Evolutionary conservation across 2,888 invertebrate species (phyloP), one percentile per base, ranked within the genome.

Genomic region (Lasius fuliginosus): DNA sequence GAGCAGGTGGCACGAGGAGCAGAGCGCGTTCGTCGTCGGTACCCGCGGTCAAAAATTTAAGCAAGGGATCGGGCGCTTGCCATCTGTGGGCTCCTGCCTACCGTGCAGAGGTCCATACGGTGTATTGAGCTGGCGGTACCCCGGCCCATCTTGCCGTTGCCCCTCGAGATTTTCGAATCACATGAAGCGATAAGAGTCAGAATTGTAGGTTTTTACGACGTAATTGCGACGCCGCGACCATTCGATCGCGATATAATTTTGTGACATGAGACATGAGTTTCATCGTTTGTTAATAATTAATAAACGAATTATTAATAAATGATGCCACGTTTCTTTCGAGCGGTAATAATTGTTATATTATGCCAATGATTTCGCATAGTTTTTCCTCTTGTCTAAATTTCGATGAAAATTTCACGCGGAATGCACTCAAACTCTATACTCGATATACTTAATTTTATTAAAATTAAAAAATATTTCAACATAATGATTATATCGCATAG

Each of bases 21-120:
- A 11, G 33, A 5, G 87, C 91, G 90, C 88, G 87, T 88, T 23
- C 87, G 85, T 84, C 23, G 49, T 58, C 15, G 83, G 87, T 90
- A 90, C 86, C 88, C 89, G 92, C 88, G 91, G 92, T 92, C 92
- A 92, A 94, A 69, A 93, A 92, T 93, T 94, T 93, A 91, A 93
- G 90, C 91, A 92, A 92, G 92, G 92, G 92, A 92, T 82, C 91
- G 86, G 86, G 88, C 94, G 94, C 94, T 94, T 94, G 94, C 94
- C 94, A 94, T 94, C 94, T 94, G 94, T 53, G 8, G 94, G 93
- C 91, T 90, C 30, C 60, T 77, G 67, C 76, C 73, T 82, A 85
- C 86, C 86, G 84, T 83, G 90, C 85, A 86, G 83, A 86, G 46
- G 90, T 88, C 87, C 91, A 89, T 91, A 90, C 92, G 90, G 91